Conservation (phyloP, 2,797 vertebrate genomes). For the Syncerus caffer region DNA sequence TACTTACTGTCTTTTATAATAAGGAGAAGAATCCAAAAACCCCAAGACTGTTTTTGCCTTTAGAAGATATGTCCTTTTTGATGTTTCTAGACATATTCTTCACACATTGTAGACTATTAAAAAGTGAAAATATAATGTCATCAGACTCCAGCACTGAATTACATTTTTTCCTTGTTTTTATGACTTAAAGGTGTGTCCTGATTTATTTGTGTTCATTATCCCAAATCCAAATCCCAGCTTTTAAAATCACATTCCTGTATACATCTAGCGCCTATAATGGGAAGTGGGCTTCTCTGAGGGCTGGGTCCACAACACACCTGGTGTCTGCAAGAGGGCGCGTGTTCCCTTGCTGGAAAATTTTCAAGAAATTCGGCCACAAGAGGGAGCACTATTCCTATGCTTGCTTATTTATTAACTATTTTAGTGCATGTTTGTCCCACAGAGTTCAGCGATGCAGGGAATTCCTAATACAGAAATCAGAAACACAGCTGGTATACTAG, state of each 20-base stretch:
- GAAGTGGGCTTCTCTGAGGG: not conserved
- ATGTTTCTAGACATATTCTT: not conserved
- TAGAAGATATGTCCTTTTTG: not conserved
- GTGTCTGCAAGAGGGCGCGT: not conserved
- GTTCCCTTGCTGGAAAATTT: not conserved
- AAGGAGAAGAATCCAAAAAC: not conserved
- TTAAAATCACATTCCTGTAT: not conserved
- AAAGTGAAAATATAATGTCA: not conserved
- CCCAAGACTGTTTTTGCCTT: not conserved
- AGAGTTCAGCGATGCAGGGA: not conserved
- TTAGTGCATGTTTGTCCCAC: not conserved
- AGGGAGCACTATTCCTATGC: slow-evolving; percentile 41
- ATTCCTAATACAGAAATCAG: not conserved
- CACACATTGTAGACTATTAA: not conserved
- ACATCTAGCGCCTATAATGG: not conserved
- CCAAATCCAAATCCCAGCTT: not conserved
- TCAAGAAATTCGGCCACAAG: slow-evolving; percentile 42
- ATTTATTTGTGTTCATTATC: not conserved
- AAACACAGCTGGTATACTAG: not conserved
- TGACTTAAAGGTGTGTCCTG: not conserved
- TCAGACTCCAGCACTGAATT: not conserved
- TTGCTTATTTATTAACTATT: not conserved
- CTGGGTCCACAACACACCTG: not conserved
- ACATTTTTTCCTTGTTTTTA: not conserved
- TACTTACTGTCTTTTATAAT: not conserved